Evolutionary conservation across 2,797 vertebrate genomes (phyloP), one percentile per base, ranked within the genome.

Genomic region (Emys orbicularis): DNA sequence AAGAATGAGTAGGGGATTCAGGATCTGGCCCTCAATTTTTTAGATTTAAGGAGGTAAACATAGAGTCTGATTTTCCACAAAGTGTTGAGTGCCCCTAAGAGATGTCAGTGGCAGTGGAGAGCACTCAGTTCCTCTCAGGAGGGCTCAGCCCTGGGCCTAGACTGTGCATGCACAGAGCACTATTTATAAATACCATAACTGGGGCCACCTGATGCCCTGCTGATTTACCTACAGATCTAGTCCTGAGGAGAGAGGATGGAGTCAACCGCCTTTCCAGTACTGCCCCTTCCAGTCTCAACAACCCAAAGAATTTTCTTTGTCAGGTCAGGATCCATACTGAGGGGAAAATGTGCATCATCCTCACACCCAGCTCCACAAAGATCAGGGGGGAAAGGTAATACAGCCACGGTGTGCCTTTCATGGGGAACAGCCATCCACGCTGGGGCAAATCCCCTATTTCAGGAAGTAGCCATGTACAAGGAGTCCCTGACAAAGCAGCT

Each of bases 31-130:
- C 54, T 18, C 4, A 41, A 27, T 57, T 6, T 57, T 57, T 57
- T 29, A 57, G 54, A n/a, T n/a, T n/a, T 65, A 65, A 65, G 34
- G 34, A 65, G 61, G 31, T 25, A 90, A 83, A 56, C 29, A 65
- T 12, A 12, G 12, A 34, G 84, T 27, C 72, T 65, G 72, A 52
- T 74, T 5, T 25, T 53, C 34, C 53, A 47, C 56, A 19, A 49
- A 19, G 10, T 79, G 47, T 8, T 74, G 52, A 84, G 34, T n/a
- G 3, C 13, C 9, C 8, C 0, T 0, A 13, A 2, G 84, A 87
- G 29, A 15, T 1, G 47, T 57, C 25, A 27, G 56, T 29, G 56
- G 56, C 56, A 57, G 56, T 27, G 56, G 27, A 29, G 25, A 57
- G 56, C 56, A 29, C 25, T 57, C 25, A 57, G 11, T 29, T 56